Evolutionary conservation across 2,888 invertebrate genomes (phyloP).

Genomic region (Eudasyphora cyanicolor): DNA sequence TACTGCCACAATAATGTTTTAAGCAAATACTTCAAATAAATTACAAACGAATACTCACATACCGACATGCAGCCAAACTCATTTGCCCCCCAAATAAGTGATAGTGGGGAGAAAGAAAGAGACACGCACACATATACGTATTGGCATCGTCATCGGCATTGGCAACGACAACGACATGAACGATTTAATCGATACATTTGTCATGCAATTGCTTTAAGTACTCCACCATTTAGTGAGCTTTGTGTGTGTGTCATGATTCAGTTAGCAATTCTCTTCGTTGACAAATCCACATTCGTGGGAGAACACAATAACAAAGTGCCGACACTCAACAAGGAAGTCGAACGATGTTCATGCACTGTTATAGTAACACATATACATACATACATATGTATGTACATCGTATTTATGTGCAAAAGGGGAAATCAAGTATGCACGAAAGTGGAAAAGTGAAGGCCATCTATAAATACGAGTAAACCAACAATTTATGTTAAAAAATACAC

Average conservation of each 20-base stretch:
- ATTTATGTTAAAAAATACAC: too few species aligned
- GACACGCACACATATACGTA: neutral
- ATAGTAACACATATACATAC: too few species aligned
- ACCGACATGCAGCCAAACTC: neutral
- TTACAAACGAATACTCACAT: conserved; percentile 29
- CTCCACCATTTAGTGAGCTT: conserved; percentile 29
- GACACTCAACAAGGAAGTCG: too few species aligned
- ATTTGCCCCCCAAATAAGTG: too few species aligned
- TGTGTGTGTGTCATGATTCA: neutral
- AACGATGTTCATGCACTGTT: too few species aligned
- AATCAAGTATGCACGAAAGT: too few species aligned
- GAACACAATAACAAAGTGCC: too few species aligned
- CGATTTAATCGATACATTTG: conserved; percentile 30
- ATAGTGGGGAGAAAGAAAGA: too few species aligned
- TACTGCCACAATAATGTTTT: conserved; percentile 55
- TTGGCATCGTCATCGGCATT: neutral
- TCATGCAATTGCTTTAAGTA: conserved; percentile 29
- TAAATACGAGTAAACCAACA: too few species aligned
- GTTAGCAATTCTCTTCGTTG: neutral
- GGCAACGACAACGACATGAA: neutral
- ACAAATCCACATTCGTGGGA: neutral
- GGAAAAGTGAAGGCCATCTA: too few species aligned
- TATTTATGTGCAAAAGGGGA: too few species aligned
- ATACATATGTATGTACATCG: too few species aligned
- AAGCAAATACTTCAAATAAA: conserved; percentile 58